These are phyloP conservation scores for Agonopterix alstromeriana DNA, from an alignment of 2,888 invertebrate genomes.

Conservation along the genomic window DNA sequence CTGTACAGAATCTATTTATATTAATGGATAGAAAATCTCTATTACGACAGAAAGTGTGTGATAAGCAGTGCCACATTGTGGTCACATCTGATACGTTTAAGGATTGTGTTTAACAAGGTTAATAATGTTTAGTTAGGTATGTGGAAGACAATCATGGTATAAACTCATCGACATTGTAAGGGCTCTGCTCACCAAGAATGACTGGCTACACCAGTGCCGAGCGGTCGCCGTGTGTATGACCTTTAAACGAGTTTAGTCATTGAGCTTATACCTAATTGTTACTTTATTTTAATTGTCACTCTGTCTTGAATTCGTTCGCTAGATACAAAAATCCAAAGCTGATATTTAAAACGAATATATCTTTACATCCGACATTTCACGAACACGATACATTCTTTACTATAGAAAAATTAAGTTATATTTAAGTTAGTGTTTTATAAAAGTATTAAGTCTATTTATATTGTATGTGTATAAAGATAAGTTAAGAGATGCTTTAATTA, in stretches of 20 bases:
- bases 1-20: no score
- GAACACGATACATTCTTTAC: slow-evolving; percentile 1
- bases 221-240: not conserved
- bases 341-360: slow-evolving; percentile 7
- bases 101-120: no score
- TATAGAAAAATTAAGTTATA: slow-evolving; percentile 10
- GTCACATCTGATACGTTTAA: no score
- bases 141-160: no score
- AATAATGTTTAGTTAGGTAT: no score
- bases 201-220: no score
- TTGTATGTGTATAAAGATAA: slow-evolving; percentile 27
- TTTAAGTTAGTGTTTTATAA: slow-evolving; percentile 11
- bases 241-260: not conserved
- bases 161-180: no score
- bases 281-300: not conserved
- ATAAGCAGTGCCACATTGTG: no score
- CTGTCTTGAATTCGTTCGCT: not conserved
- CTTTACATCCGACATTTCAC: not conserved
- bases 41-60: no score
- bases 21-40: no score
- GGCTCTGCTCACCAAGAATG: no score
- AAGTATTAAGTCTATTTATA: slow-evolving; percentile 39
- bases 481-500: slow-evolving; percentile 9
- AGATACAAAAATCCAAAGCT: slow-evolving; percentile 2
- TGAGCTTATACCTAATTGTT: not conserved